phyloP scores from a whole-genome alignment of 2,113 vertebrate species.

The Callocephalon fimbriatum region DNA sequence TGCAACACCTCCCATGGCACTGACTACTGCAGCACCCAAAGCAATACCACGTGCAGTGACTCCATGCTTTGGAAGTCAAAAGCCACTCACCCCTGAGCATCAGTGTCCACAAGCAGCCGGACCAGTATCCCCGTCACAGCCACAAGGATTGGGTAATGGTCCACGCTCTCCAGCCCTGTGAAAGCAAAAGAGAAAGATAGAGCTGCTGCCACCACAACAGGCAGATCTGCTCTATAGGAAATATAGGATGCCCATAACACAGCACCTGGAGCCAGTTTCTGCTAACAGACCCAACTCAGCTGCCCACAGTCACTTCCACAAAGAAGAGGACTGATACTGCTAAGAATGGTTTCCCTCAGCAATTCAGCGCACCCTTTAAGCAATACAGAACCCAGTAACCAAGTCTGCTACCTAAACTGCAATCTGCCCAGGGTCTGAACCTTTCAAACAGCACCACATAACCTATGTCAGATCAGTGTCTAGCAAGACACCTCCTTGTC shows the following conservation, averaged over 20 bases:
- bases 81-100: constrained; percentile 87
- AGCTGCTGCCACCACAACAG: not conserved
- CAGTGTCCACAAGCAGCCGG: constrained; percentile 88
- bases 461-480: not conserved
- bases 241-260: not conserved
- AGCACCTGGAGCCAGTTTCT: not conserved
- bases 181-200: not conserved
- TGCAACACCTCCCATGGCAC: not conserved
- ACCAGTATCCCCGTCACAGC: constrained; percentile 96
- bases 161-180: constrained; percentile 93
- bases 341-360: not conserved
- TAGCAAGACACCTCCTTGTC: not conserved
- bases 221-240: not conserved
- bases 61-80: not conserved
- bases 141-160: constrained; percentile 98
- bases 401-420: not conserved
- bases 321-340: not conserved
- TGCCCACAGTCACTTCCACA: not conserved
- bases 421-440: not conserved
- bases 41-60: not conserved
- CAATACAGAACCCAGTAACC: accelerated
- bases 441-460: not conserved
- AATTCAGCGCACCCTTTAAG: not conserved
- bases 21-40: not conserved
- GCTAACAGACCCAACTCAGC: not conserved